Conservation (phyloP, 2,797 vertebrate genomes). For the Acanthis flammea region DNA sequence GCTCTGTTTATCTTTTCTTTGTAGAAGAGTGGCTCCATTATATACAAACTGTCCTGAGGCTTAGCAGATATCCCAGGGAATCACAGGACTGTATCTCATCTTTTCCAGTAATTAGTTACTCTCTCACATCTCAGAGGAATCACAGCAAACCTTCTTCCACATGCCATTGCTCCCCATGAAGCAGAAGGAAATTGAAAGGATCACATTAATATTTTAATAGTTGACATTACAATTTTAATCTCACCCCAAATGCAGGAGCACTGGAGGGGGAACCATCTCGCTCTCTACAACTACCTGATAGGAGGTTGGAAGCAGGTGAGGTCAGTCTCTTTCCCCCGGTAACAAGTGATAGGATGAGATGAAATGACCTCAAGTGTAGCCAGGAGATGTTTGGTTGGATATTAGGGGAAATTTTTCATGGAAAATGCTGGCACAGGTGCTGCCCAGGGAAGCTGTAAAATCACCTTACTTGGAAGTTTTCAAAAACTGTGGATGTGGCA, state of each 20-base stretch:
- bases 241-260: not conserved
- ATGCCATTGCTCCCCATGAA: not conserved
- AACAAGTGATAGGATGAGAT: not conserved
- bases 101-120: constrained; percentile 25
- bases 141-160: not conserved
- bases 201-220: not conserved
- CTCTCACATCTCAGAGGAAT: not conserved
- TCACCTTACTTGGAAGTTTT: not conserved
- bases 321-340: not conserved
- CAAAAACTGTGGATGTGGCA: not conserved
- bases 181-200: not conserved
- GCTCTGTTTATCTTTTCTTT: not conserved
- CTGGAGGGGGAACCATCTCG: not conserved
- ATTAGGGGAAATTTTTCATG: not conserved
- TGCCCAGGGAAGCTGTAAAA: not conserved
- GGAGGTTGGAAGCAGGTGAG: not conserved
- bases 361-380: not conserved
- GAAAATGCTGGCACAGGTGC: not conserved
- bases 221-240: not conserved
- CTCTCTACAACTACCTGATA: not conserved
- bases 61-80: constrained; percentile 32
- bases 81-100: constrained; percentile 23
- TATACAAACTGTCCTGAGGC: constrained; percentile 32
- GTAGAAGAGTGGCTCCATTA: constrained; percentile 15
- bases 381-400: not conserved